These are phyloP conservation scores for Tyto alba DNA, from an alignment of 2,113 vertebrate genomes.

Conservation along the genomic window DNA sequence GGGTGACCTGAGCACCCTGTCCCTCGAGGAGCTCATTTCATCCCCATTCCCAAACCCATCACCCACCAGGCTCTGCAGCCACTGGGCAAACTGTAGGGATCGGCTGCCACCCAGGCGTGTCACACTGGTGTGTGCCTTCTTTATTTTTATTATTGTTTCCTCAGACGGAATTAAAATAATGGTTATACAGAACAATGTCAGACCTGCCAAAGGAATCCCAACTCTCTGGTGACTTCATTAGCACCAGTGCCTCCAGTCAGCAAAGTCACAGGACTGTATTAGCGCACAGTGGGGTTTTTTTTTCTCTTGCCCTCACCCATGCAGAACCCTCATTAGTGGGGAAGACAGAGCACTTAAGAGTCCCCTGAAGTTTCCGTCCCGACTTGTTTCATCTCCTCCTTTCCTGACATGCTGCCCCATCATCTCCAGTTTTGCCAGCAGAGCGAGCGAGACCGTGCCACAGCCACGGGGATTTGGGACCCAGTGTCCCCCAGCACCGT, in stretches of 20 bases:
- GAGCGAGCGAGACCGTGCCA: neutral
- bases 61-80: accelerated
- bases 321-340: conserved; percentile 60
- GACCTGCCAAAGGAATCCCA: conserved; percentile 40
- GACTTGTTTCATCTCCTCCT: conserved; percentile 4
- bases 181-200: neutral
- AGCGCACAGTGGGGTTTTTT: neutral
- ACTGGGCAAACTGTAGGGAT: accelerated
- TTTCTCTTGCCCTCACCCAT: neutral
- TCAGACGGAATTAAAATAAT: neutral
- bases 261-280: neutral
- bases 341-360: conserved; percentile 8
- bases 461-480: neutral
- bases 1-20: neutral
- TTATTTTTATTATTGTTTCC: neutral
- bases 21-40: accelerated
- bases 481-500: neutral
- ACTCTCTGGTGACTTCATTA: conserved; percentile 73
- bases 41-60: neutral
- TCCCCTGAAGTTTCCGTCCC: neutral
- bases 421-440: neutral
- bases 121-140: accelerated
- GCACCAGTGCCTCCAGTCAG: conserved; percentile 36
- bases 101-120: neutral
- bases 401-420: neutral